Conservation (phyloP, 92 coral and sea anemone species). For the Diadumene lineata region DNA sequence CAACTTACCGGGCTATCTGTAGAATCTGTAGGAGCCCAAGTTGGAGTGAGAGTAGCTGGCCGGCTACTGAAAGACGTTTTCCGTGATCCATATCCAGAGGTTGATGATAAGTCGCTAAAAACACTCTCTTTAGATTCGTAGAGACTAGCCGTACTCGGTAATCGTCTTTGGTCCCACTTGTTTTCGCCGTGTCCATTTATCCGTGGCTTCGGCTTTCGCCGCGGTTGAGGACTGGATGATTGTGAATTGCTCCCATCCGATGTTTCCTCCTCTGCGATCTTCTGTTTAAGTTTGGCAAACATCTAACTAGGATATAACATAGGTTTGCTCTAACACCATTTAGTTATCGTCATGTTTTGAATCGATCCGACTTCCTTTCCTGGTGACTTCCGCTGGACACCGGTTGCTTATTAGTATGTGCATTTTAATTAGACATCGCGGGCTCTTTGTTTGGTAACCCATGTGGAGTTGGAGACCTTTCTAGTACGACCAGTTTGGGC, state of each 20-base stretch:
- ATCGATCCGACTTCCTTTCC: constrained; percentile 44
- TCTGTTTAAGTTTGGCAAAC: constrained; percentile 97
- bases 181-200: constrained; percentile 84
- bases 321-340: neutral
- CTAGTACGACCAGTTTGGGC: neutral
- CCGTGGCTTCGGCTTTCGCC: constrained; percentile 52
- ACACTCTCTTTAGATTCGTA: constrained; percentile 95
- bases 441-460: constrained; percentile 12
- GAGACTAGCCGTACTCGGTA: constrained; percentile 92
- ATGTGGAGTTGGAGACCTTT: neutral
- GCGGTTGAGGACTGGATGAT: constrained; percentile 75
- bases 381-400: constrained; percentile 47
- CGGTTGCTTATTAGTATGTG: constrained; percentile 25
- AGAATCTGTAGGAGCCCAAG: constrained; percentile 60
- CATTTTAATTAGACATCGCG: constrained; percentile 30
- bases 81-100: constrained; percentile 72
- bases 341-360: constrained; percentile 14
- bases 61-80: constrained; percentile 73
- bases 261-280: constrained; percentile 95
- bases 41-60: constrained; percentile 44
- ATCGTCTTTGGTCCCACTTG: constrained; percentile 93
- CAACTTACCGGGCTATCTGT: constrained; percentile 71
- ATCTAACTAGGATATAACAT: constrained; percentile 37
- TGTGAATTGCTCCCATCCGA: constrained; percentile 72
- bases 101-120: constrained; percentile 67